These are phyloP conservation scores for Eudorcas thomsonii DNA, from an alignment of 2,113 vertebrate genomes.

Conservation along the genomic window DNA sequence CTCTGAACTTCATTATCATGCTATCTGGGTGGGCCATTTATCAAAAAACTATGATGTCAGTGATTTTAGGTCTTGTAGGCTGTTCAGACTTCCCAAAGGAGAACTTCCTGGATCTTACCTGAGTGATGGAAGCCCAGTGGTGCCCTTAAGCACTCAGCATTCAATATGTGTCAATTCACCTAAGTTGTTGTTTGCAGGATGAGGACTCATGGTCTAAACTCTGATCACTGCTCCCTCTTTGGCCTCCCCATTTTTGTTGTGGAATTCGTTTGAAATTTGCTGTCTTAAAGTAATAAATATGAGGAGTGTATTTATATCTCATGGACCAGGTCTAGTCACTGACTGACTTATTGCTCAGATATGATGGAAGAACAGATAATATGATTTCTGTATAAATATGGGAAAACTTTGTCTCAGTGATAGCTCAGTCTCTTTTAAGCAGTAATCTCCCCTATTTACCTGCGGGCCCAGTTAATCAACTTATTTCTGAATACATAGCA, in stretches of 20 bases:
- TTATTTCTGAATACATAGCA: not conserved
- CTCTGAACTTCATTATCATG: not conserved
- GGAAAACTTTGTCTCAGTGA: not conserved
- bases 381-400: not conserved
- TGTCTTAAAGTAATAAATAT: not conserved
- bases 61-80: not conserved
- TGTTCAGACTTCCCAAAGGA: not conserved
- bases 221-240: not conserved
- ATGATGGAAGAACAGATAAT: not conserved
- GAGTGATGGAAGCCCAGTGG: not conserved
- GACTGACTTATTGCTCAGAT: not conserved
- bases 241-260: not conserved
- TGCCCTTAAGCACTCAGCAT: not conserved
- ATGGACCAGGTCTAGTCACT: not conserved
- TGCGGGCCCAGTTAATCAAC: not conserved
- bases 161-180: not conserved
- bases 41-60: not conserved
- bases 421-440: not conserved
- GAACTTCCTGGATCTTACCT: not conserved
- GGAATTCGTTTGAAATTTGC: not conserved
- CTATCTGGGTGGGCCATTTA: not conserved
- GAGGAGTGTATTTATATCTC: not conserved
- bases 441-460: not conserved
- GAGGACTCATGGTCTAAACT: not conserved
- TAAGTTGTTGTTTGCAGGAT: not conserved